phyloP scores from a whole-genome alignment of 2,797 vertebrate genomes.

The Austrolebias charrua region DNA sequence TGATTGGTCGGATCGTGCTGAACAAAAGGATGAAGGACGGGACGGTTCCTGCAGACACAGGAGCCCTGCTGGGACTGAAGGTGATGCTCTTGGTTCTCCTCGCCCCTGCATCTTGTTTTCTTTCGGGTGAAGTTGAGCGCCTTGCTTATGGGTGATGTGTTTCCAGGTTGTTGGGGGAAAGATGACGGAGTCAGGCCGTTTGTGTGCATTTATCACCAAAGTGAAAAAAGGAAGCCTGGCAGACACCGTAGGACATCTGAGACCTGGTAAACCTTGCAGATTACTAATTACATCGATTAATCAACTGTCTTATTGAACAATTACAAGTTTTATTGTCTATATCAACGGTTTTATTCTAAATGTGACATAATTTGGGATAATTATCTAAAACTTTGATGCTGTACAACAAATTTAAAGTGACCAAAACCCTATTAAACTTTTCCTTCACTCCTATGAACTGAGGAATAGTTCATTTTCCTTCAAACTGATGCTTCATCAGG shows the following conservation, averaged over 20 bases:
- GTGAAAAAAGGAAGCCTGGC: slow-evolving; percentile 99
- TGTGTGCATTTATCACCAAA: slow-evolving; percentile 99
- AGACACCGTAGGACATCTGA: slow-evolving; percentile 94
- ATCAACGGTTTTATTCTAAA: no score
- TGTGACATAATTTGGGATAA: no score
- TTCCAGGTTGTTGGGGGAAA: slow-evolving; percentile 96
- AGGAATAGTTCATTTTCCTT: no score
- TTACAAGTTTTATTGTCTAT: no score
- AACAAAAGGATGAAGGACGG: slow-evolving; percentile 95
- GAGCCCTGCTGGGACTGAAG: slow-evolving; percentile 94
- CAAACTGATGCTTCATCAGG: no score
- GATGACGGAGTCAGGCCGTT: slow-evolving; percentile 94
- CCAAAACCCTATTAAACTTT: no score
- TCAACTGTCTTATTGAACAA: neutral
- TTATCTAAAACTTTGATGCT: no score
- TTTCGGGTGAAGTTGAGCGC: neutral
- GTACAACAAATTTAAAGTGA: no score
- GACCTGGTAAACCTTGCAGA: slow-evolving; percentile 84
- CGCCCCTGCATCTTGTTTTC: neutral
- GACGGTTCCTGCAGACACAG: slow-evolving; percentile 89
- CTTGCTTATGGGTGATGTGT: slow-evolving; percentile 32
- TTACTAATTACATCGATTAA: neutral
- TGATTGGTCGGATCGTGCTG: slow-evolving; percentile 94
- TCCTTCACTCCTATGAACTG: no score
- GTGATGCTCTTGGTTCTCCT: slow-evolving; percentile 57